Percentiles rank a stretch among this genome's conserved stretches.
Conservation (phyloP, 2,888 invertebrate species). For the Sussaba pulchella region DNA sequence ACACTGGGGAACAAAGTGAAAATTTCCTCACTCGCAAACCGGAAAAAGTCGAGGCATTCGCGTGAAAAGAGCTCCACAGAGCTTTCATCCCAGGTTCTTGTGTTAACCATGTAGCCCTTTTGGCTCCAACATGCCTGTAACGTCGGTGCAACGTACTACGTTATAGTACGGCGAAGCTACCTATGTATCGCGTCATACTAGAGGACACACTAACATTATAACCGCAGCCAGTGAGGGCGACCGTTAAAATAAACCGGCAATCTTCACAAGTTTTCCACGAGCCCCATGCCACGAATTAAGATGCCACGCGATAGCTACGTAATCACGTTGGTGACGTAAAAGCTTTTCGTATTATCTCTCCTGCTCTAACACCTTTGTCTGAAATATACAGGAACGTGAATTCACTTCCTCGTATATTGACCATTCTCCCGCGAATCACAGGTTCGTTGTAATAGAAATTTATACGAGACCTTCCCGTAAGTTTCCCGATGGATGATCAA, state of each 20-base stretch:
- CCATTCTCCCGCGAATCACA: no score
- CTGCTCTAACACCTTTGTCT: constrained; percentile 17
- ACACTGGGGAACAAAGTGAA: constrained; percentile 39
- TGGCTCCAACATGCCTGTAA: constrained; percentile 17
- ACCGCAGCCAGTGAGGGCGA: constrained; percentile 37
- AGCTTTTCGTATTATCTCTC: constrained; percentile 47
- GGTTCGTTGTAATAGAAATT: no score
- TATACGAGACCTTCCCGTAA: no score
- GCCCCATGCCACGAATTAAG: constrained; percentile 48
- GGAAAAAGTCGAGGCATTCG: constrained; percentile 35
- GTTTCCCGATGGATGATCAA: no score
- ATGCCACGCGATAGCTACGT: constrained; percentile 54
- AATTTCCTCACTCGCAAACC: constrained; percentile 43
- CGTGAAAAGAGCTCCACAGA: constrained; percentile 40
- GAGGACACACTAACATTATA: constrained; percentile 29
- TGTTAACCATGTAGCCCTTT: constrained; percentile 39
- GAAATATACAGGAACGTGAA: constrained; percentile 22
- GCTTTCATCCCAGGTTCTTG: constrained; percentile 35
- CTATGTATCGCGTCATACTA: constrained; percentile 31
- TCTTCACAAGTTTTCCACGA: constrained; percentile 43
- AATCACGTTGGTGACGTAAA: constrained; percentile 54
- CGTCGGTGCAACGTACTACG: constrained; percentile 29
- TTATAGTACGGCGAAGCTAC: neutral
- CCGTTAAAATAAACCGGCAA: constrained; percentile 48
- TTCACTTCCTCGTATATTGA: constrained; percentile 3